Percentiles rank a stretch among this genome's conserved stretches.
Conservation (phyloP, 2,113 vertebrate species). For the Thunnus thynnus region DNA sequence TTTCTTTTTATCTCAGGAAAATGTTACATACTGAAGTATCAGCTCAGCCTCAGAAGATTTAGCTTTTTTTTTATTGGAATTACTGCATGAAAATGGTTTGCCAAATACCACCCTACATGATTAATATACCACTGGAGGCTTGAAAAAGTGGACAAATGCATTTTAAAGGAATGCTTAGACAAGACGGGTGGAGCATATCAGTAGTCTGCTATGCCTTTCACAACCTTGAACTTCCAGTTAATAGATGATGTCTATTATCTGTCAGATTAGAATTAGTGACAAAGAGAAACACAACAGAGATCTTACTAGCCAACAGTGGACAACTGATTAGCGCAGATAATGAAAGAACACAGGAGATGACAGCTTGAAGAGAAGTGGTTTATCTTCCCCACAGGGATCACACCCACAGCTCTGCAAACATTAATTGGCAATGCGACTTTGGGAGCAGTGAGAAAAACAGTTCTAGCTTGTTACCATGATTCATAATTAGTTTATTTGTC, state of each 20-base stretch:
- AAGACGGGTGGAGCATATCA: too few relatives aligned
- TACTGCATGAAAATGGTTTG: too few relatives aligned
- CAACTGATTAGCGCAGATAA: conserved; percentile 70
- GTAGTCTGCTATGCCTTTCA: background rate
- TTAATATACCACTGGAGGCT: too few relatives aligned
- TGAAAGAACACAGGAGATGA: conserved; percentile 62
- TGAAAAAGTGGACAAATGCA: too few relatives aligned
- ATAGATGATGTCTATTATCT: background rate
- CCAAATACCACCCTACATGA: too few relatives aligned
- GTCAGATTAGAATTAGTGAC: conserved; percentile 15
- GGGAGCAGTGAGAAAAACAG: conserved; percentile 65
- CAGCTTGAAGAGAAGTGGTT: conserved; percentile 61
- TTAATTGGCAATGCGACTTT: conserved; percentile 74
- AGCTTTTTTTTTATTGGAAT: too few relatives aligned
- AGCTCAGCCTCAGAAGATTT: too few relatives aligned
- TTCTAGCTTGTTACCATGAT: conserved; percentile 66
- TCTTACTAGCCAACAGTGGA: conserved; percentile 50
- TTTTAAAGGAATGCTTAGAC: too few relatives aligned
- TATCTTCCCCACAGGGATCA: conserved; percentile 53
- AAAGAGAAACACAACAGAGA: conserved; percentile 25
- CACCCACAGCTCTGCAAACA: conserved; percentile 64
- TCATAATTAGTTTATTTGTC: conserved; percentile 65
- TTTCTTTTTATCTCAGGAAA: too few relatives aligned
- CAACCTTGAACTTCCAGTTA: conserved; percentile 4
- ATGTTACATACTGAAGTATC: too few relatives aligned